Conservation (phyloP, 2,797 vertebrate genomes). For the Melanotaenia boesemani region DNA sequence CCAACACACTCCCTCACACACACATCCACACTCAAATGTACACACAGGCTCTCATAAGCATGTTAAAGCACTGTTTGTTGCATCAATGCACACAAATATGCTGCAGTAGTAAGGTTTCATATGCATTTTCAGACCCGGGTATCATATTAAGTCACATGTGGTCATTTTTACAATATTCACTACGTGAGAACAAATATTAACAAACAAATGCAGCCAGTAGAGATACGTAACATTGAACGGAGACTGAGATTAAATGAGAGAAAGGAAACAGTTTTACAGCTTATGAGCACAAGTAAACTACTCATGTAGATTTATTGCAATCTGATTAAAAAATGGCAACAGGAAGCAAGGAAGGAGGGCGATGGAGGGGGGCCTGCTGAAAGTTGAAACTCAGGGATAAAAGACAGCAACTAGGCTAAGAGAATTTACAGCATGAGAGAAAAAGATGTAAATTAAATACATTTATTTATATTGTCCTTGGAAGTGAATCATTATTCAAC, state of each 20-base stretch:
- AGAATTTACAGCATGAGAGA: constrained; percentile 28
- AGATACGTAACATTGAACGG: constrained; percentile 9
- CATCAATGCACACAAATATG: constrained; percentile 53
- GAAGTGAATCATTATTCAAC: too few species aligned
- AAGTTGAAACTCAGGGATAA: constrained; percentile 18
- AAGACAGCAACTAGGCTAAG: constrained; percentile 31
- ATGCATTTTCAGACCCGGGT: constrained; percentile 28
- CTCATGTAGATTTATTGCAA: constrained; percentile 43
- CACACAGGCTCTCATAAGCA: constrained; percentile 60
- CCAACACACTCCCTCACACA: constrained; percentile 53
- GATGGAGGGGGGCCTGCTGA: neutral
- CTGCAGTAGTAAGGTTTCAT: constrained; percentile 47
- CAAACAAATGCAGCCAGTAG: neutral
- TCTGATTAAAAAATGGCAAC: constrained; percentile 47
- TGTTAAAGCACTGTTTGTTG: constrained; percentile 67
- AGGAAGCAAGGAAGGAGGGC: constrained; percentile 17
- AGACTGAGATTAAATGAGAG: constrained; percentile 26
- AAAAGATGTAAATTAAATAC: constrained; percentile 50
- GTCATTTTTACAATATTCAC: constrained; percentile 17
- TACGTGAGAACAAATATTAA: neutral
- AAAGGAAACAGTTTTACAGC: constrained; percentile 42
- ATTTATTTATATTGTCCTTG: constrained; percentile 13
- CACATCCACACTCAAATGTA: constrained; percentile 31
- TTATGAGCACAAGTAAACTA: constrained; percentile 32
- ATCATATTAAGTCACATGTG: constrained; percentile 22